A percentile compares a stretch with the other conserved stretches of the same genome.
phyloP scores from a whole-genome alignment of 2,888 invertebrate species.

The Nematopogon swammerdamellus region DNA sequence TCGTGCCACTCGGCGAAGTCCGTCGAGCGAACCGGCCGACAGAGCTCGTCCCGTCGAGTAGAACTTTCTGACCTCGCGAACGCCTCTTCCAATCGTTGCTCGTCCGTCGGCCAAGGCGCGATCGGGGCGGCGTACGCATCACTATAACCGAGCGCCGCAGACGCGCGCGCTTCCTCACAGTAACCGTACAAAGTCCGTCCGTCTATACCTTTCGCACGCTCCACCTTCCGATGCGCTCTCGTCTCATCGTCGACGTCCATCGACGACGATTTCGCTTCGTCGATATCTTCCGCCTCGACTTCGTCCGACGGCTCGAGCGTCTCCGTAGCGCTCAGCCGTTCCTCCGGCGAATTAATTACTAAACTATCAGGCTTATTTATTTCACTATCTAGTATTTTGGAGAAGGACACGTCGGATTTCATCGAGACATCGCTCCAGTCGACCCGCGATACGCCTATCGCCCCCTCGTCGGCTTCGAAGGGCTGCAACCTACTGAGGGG shows the following conservation, averaged over 20 bases:
- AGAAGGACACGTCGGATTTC: neutral
- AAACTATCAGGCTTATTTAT: neutral
- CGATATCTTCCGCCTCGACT: constrained; percentile 11
- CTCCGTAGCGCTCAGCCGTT: too few relatives aligned
- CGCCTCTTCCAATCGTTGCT: constrained; percentile 9
- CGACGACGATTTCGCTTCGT: constrained; percentile 1
- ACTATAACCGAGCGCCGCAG: constrained; percentile 25
- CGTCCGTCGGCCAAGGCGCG: constrained; percentile 17
- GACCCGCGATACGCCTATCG: too few relatives aligned
- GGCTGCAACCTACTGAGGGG: too few relatives aligned
- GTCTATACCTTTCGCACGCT: constrained; percentile 37
- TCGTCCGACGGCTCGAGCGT: neutral
- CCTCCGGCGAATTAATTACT: neutral
- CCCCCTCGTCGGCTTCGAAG: too few relatives aligned
- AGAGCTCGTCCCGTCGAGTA: constrained; percentile 20
- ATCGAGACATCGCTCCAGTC: constrained; percentile 1
- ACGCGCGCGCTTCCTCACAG: constrained; percentile 17
- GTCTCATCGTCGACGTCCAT: constrained; percentile 6
- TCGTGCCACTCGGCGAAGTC: constrained; percentile 92
- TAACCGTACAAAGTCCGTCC: constrained; percentile 24
- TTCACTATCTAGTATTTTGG: neutral
- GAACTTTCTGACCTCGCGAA: constrained; percentile 2
- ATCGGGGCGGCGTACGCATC: constrained; percentile 26
- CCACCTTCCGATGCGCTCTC: constrained; percentile 37
- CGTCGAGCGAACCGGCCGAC: constrained; percentile 23